Percentiles rank a stretch among this genome's conserved stretches.
Conservation (phyloP, 2,113 vertebrate genomes). For the Callionymus lyra region DNA sequence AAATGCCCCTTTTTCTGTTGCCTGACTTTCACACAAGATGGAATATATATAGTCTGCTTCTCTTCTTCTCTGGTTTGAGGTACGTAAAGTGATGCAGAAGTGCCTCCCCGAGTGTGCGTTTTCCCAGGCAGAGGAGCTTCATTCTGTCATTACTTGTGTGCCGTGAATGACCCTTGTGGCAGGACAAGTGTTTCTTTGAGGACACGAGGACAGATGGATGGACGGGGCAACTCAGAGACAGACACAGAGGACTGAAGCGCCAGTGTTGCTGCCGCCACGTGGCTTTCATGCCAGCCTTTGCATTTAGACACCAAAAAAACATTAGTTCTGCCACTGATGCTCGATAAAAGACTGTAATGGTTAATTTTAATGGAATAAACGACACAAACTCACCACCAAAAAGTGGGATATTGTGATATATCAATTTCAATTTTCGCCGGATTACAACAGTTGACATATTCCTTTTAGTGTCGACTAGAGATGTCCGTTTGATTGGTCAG, state of each 20-base stretch:
- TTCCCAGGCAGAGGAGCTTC: conserved; percentile 31
- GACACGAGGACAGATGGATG: conserved; percentile 31
- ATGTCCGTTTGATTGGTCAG: conserved; percentile 44
- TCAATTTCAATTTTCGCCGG: no score
- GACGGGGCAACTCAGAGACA: conserved; percentile 37
- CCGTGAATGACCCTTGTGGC: conserved; percentile 27
- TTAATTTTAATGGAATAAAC: not conserved
- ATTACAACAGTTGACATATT: no score
- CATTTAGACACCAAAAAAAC: not conserved
- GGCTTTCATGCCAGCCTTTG: conserved; percentile 49
- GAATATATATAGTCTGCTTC: no score
- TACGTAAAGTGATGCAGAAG: conserved; percentile 8
- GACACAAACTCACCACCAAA: conserved; percentile 28
- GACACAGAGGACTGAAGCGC: conserved; percentile 50
- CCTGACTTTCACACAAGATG: no score
- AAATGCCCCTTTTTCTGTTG: no score
- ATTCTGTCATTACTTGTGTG: conserved; percentile 5
- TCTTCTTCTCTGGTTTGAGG: no score
- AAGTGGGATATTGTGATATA: no score
- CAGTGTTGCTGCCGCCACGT: conserved; percentile 43
- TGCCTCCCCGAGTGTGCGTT: conserved; percentile 30
- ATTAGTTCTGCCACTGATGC: no score
- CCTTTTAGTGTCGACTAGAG: no score
- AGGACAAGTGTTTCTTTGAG: conserved; percentile 51
- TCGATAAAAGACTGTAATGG: no score